These are phyloP conservation scores for Motacilla alba DNA, from an alignment of 2,113 vertebrate species.

Conservation along the genomic window DNA sequence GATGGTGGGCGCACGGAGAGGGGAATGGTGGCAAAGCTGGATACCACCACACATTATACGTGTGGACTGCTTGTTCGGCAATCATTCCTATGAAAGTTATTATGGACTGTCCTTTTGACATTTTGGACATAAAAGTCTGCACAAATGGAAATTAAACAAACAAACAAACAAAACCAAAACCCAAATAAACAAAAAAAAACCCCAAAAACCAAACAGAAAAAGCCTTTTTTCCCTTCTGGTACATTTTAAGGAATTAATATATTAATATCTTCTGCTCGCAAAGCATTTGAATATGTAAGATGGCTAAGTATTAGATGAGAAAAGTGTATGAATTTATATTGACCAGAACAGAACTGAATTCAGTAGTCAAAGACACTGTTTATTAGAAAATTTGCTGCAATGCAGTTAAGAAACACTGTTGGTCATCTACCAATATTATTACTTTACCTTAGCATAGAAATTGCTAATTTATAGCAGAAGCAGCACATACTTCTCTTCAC, in stretches of 20 bases:
- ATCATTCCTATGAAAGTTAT: neutral
- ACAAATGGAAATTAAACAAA: neutral
- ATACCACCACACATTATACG: neutral
- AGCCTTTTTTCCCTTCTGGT: neutral
- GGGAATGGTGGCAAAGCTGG: neutral
- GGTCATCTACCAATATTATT: neutral
- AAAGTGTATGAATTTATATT: neutral
- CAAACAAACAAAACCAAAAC: neutral
- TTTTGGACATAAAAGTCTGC: neutral
- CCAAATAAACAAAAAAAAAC: no score
- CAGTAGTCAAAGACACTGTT: fast-evolving
- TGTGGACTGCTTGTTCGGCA: neutral
- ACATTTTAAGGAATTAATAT: neutral
- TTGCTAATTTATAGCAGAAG: neutral
- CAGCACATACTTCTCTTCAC: neutral
- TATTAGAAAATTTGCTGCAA: neutral
- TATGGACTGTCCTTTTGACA: neutral
- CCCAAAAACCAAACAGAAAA: neutral
- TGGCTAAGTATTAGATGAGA: neutral
- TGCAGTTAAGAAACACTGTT: neutral
- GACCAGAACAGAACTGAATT: neutral
- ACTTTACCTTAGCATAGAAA: neutral
- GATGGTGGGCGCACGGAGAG: neutral
- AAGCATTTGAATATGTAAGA: neutral
- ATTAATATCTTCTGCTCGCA: neutral